phyloP scores from a whole-genome alignment of 2,113 vertebrate species.

The Sardina pilchardus region DNA sequence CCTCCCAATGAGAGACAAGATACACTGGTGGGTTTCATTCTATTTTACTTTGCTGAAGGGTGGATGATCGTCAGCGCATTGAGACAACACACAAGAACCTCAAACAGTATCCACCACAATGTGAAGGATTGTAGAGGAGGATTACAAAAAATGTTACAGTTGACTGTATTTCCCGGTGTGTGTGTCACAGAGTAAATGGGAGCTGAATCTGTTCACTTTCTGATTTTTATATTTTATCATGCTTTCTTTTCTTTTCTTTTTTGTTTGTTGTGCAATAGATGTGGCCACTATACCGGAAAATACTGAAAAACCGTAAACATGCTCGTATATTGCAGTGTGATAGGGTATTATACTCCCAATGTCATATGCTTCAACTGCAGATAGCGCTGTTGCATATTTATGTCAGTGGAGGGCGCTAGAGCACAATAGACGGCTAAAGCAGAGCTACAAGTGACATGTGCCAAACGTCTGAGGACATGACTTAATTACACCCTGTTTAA shows the following conservation, averaged over 20 bases:
- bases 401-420: neutral
- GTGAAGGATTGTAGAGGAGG: neutral
- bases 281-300: neutral
- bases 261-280: neutral
- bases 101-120: neutral
- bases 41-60: constrained; percentile 52
- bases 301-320: neutral
- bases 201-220: neutral
- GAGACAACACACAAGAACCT: neutral
- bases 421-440: neutral
- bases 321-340: constrained; percentile 4
- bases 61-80: constrained; percentile 61
- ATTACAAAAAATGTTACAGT: neutral
- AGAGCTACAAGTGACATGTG: neutral
- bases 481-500: neutral
- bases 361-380: neutral
- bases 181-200: neutral
- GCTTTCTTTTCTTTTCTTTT: no score
- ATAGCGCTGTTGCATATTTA: neutral
- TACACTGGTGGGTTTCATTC: constrained; percentile 22
- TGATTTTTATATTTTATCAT: neutral
- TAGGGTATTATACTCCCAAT: neutral
- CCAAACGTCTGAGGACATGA: neutral
- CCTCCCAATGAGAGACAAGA: constrained; percentile 52
- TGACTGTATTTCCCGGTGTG: neutral